Conservation (phyloP, 2,797 vertebrate genomes). For the Eulemur albifrons region DNA sequence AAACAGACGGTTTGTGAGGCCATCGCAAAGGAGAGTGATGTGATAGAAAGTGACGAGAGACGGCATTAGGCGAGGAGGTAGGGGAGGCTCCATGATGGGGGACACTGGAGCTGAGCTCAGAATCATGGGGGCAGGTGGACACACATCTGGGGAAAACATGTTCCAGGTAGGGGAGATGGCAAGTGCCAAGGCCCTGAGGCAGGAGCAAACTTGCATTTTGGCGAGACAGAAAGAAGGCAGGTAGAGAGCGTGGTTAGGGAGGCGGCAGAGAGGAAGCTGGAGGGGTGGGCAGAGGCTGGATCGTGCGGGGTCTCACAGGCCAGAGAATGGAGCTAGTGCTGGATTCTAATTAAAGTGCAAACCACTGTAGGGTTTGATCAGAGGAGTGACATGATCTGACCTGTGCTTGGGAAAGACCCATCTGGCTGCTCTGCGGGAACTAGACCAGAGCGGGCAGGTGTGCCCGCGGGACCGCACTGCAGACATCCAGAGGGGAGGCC, state of each 20-base stretch:
- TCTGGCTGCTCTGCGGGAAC: background rate
- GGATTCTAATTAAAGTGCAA: background rate
- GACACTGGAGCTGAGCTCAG: background rate
- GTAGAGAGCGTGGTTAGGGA: background rate
- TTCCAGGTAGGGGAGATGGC: background rate
- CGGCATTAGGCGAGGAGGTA: background rate
- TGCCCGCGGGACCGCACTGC: background rate
- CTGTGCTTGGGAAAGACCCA: background rate
- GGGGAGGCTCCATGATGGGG: background rate
- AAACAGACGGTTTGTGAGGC: background rate
- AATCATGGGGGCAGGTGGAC: background rate
- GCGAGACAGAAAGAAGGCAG: background rate
- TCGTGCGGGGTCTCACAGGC: fast-evolving
- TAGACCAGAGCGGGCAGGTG: background rate
- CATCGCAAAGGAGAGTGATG: too few relatives aligned
- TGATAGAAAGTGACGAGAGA: background rate
- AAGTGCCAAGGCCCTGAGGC: background rate
- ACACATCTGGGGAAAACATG: background rate
- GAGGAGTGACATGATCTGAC: background rate
- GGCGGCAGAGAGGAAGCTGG: background rate
- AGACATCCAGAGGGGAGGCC: background rate
- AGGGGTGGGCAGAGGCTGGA: background rate
- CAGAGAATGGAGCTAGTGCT: background rate
- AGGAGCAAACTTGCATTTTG: background rate
- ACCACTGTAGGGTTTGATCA: background rate